These are phyloP conservation scores for Anoplophora glabripennis DNA, from an alignment of 1,140 invertebrate species.

Conservation along the genomic window DNA sequence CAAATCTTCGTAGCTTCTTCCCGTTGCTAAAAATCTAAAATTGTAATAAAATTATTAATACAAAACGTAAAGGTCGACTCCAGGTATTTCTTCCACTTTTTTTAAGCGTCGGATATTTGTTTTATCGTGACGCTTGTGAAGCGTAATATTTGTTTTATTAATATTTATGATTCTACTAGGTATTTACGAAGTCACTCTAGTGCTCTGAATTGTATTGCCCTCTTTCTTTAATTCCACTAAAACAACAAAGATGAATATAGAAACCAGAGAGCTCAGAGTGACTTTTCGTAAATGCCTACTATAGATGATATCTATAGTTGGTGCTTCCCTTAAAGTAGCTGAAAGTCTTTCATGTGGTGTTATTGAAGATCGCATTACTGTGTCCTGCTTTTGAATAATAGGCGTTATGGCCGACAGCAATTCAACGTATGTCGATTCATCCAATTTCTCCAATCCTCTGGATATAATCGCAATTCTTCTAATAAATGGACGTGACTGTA, in stretches of 20 bases:
- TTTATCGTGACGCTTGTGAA: no score
- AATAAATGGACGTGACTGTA: constrained; percentile 36
- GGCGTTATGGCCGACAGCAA: constrained; percentile 3
- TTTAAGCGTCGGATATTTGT: no score
- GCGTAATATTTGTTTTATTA: no score
- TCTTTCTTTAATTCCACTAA: no score
- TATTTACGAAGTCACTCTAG: no score
- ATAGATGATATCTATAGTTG: constrained; percentile 2
- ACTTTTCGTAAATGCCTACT: constrained; percentile 3
- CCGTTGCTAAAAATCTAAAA: constrained; percentile 5
- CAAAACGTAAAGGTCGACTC: not conserved
- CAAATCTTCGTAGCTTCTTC: not conserved
- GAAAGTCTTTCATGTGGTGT: constrained; percentile 1
- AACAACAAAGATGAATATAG: no score
- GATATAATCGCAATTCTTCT: constrained; percentile 31
- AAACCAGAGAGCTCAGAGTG: no score
- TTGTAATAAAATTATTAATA: not conserved
- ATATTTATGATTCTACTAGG: no score
- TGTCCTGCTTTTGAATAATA: not conserved
- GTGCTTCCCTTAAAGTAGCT: constrained; percentile 3
- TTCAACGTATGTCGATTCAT: constrained; percentile 28
- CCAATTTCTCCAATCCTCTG: constrained; percentile 35
- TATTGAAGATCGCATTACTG: constrained; percentile 1
- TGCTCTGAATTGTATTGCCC: no score
- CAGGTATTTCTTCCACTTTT: no score